Conservation (phyloP, 64 coral and sea anemone genomes). For the Orbicella faveolata region DNA sequence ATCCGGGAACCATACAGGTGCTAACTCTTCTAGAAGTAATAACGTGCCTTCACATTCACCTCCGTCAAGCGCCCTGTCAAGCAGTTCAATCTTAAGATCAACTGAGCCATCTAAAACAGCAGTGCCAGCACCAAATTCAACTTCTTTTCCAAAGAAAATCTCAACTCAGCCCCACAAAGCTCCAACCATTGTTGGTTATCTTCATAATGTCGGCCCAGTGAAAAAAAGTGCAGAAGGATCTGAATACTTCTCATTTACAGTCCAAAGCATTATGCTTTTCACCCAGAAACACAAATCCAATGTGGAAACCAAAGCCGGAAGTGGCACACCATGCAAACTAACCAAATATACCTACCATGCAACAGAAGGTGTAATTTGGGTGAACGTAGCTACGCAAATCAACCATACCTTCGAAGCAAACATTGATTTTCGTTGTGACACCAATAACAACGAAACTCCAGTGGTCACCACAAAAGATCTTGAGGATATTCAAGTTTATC, state of each 20-base stretch:
- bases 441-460: slow-evolving; percentile 13
- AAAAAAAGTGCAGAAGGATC: slow-evolving; percentile 59
- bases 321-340: slow-evolving; percentile 55
- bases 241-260: slow-evolving; percentile 54
- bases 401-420: slow-evolving; percentile 62
- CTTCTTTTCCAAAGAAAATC: not conserved
- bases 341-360: slow-evolving; percentile 42
- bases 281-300: slow-evolving; percentile 56
- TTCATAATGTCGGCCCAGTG: slow-evolving; percentile 61
- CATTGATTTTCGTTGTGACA: slow-evolving; percentile 52
- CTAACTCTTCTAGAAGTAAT: too few species aligned
- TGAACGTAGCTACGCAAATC: slow-evolving; percentile 64
- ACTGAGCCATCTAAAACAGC: not conserved
- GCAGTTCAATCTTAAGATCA: too few species aligned
- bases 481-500: slow-evolving; percentile 66
- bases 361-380: slow-evolving; percentile 62
- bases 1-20: too few species aligned
- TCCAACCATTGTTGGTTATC: slow-evolving; percentile 59
- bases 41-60: too few species aligned
- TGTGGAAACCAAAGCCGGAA: slow-evolving; percentile 58
- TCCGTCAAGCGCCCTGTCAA: too few species aligned
- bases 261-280: slow-evolving; percentile 75
- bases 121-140: slow-evolving; percentile 21
- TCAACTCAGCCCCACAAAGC: not conserved
- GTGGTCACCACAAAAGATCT: slow-evolving; percentile 53